Base-by-base conservation (phyloP, 2,888 invertebrate species). In the Germaria angustata region DNA sequence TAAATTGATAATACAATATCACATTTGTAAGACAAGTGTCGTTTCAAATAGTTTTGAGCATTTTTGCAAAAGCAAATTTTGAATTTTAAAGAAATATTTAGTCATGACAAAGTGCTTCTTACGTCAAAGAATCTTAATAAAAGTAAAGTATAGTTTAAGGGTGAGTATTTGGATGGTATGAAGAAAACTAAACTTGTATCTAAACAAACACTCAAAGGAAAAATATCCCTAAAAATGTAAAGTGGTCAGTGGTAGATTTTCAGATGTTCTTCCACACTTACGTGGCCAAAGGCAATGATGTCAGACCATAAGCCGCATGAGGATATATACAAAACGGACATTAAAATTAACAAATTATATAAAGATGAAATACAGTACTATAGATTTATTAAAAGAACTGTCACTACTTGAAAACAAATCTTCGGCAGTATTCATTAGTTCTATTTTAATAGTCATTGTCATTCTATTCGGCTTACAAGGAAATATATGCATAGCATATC, bases 81-180 rank as follows among this genome's bases (percentile, higher is more conserved):
- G 71, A 79, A 79, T 53, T 79, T 71, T 53, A 66, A 68, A 63
- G 61, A 72, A 61, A 77, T 66, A 49, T 69, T 46, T 32, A 9
- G 39, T 1, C 44, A 24, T 24, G 5, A 17, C 15, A 75, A 49
- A 73, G 17, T 41, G 59, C 17, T 32, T 41, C 4, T 34, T 36
- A 32, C 24, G 34, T 53, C 15, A 15, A 69, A 41, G 24, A 34
- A 36, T 73, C 41, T 65, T 11, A 32, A 20, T 15, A 11, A 44
- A 55, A 39, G 32, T 59, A 24, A 7, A 24, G 53, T 17, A 69
- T 72, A 66, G 44, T 71, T 82, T 75, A 63, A 24, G 78, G 78
- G 81, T 68, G 22, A 7, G 4, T 61, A 7, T 15, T 2, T 20
- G 7, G 36, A 53, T 28, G 7, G 1, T 20, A 57, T 5, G 11